Evolutionary conservation across 2,888 invertebrate genomes (phyloP), one percentile per base, ranked within the genome.

Genomic region (Hirtodrosophila cameraria): DNA sequence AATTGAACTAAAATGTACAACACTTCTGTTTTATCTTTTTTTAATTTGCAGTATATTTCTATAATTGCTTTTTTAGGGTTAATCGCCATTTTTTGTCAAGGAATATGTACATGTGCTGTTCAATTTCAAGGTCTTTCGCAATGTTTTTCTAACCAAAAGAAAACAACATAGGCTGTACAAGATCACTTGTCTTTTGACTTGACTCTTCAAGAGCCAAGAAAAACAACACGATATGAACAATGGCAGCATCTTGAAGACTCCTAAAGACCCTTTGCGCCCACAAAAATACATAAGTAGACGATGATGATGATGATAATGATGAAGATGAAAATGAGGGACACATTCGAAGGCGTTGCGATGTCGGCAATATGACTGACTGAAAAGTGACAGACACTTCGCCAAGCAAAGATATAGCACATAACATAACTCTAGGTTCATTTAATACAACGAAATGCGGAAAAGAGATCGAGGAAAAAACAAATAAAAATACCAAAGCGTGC

Each of bases 401-500:
- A 60, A 54, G 42, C 42, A 27, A 3, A 55, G 52, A 15, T 39
- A 48, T 18, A 49, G 49, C 41, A 60, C 45, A 52, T 53, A 57
- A 42, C 68, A 48, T 36, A 59, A 49, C 43, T 58, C 42, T 68
- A 25, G 11, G 18, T 25, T 25, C 18, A 38, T 28, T 41, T 57
- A 36, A 66, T 57, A 52, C 53, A 31, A 33, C 41, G 41, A n/a
- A 12, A 45, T 23, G 23, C 36, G 13, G 13, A 43, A 23, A 42
- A 49, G 16, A 41, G 33, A 38, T 43, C 20, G 18, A 1, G 6
- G 11, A 28, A 48, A 25, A 55, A 28, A 30, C 48, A 20, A 41
- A 12, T 23, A 42, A 50, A 69, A 57, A 65, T 50, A 53, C 45
- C 57, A 66, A 64, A 57, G 53, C 49, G 61, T 65, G 68, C 54